Base-by-base conservation (phyloP, 2,888 invertebrate genomes). In the Fragum sueziense region DNA sequence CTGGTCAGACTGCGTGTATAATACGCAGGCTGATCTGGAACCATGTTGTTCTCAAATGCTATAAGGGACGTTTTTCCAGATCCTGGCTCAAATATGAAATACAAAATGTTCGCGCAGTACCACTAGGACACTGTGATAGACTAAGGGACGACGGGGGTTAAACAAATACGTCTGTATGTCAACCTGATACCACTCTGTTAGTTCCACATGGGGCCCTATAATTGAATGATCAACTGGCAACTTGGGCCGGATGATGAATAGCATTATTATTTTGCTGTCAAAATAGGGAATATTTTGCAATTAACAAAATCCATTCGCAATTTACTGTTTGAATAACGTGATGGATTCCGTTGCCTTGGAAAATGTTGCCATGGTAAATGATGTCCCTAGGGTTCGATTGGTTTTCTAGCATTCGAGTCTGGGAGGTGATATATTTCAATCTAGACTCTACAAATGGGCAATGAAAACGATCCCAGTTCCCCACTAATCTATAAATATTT, bases 401-500 rank as follows among this genome's bases (percentile, higher is more conserved):
- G 67, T 70, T 77, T 74, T 62, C 68, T 34, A 47, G 65, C 41
- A 34, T 33, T 4, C 33, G 22, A 41, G 65, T 41, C 65, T 65
- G 65, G 65, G 47, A 76, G 61, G 72, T 76, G 75, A 81, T 84
- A 80, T 65, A 79, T 84, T 81, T 84, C 81, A 74, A 74, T 79
- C 79, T 65, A 79, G 74, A 52, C 61, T 33, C 54, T 67, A 76
- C 74, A 80, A 81, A 84, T 81, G 79, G 59, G 76, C 76, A 76
- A 76, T 77, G 70, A 65, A 69, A 62, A 37, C 68, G 82, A 76
- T 79, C 52, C 70, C 51, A 52, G 29, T 34, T 70, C 57, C 74
- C 61, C 61, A 70, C 41, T 29, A 62, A 75, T 77, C 70, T 75
- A 85, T 88, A 82, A 88, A 88, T 88, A 87, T 88, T 88, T 84